phyloP scores from a whole-genome alignment of 2,888 invertebrate species.

The Drosophila pegasa region DNA sequence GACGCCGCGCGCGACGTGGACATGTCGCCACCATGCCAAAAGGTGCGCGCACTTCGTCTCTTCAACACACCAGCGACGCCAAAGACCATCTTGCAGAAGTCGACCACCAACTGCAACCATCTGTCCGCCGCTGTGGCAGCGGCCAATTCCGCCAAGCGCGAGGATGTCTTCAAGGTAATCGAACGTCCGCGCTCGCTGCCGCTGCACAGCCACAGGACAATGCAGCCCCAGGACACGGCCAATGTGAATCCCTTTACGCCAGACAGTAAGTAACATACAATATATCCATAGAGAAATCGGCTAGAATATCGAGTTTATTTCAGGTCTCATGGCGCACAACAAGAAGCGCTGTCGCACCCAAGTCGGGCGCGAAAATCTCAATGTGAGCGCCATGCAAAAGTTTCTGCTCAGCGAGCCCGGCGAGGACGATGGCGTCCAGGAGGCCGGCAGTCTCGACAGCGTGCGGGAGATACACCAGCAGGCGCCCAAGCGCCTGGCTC shows the following conservation, averaged over 20 bases:
- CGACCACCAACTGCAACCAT: constrained; percentile 87
- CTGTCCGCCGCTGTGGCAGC: constrained; percentile 75
- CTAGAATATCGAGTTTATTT: neutral
- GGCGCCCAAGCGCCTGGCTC: constrained; percentile 90
- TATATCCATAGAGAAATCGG: neutral
- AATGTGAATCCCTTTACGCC: constrained; percentile 96
- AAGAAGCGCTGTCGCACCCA: constrained; percentile 84
- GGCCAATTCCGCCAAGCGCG: constrained; percentile 48
- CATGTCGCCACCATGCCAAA: constrained; percentile 87
- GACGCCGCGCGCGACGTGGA: constrained; percentile 23
- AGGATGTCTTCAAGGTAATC: constrained; percentile 51
- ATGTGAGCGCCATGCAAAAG: constrained; percentile 74
- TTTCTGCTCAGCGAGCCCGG: constrained; percentile 70
- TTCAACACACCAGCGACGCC: constrained; percentile 95
- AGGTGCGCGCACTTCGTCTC: constrained; percentile 88
- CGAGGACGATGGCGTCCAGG: constrained; percentile 65
- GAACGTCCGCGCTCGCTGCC: constrained; percentile 85
- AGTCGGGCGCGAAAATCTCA: constrained; percentile 82
- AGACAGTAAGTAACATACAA: constrained; percentile 86
- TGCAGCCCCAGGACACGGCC: constrained; percentile 85
- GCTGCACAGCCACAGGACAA: constrained; percentile 79
- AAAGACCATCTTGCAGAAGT: constrained; percentile 88
- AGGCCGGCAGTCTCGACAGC: constrained; percentile 82
- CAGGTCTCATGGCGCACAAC: constrained; percentile 83
- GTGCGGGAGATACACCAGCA: constrained; percentile 87